Percentiles rank a stretch among this genome's conserved stretches.
phyloP scores from a whole-genome alignment of 2,888 invertebrate genomes.

The Nephrocerus scutellatus region DNA sequence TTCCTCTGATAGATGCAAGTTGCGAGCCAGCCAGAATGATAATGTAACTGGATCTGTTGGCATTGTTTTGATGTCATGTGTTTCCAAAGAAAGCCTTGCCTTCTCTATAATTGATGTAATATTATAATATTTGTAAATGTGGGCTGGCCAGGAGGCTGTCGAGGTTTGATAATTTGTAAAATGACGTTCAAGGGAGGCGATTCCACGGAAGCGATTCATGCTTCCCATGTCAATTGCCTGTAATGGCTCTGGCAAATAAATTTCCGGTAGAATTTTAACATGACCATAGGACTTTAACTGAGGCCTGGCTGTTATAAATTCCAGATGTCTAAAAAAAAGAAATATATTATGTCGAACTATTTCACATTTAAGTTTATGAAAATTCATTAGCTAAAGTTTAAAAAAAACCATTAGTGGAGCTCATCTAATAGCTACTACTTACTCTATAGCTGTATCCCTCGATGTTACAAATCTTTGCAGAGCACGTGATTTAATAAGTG shows the following conservation, averaged over 20 bases:
- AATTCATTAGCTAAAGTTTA: not conserved
- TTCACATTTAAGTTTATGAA: not conserved
- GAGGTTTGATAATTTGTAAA: slow-evolving; percentile 47
- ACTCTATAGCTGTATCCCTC: slow-evolving; percentile 37
- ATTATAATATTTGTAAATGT: slow-evolving; percentile 61
- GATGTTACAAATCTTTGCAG: slow-evolving; percentile 61
- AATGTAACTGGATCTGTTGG: slow-evolving; percentile 62
- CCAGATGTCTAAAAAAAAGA: slow-evolving; percentile 30
- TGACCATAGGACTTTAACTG: slow-evolving; percentile 51
- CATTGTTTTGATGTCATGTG: slow-evolving; percentile 49
- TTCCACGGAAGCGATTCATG: slow-evolving; percentile 47
- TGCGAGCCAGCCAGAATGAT: slow-evolving; percentile 75
- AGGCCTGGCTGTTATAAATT: slow-evolving; percentile 37
- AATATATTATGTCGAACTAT: not conserved
- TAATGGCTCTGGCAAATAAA: slow-evolving; percentile 53
- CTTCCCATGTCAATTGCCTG: slow-evolving; percentile 48
- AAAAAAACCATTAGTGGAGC: slow-evolving; percentile 4
- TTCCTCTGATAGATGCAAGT: slow-evolving; percentile 61
- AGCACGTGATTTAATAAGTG: slow-evolving; percentile 67
- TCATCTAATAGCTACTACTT: slow-evolving; percentile 5
- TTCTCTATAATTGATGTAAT: slow-evolving; percentile 46
- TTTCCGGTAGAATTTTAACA: slow-evolving; percentile 64
- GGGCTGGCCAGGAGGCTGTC: slow-evolving; percentile 59
- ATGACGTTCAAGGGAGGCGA: slow-evolving; percentile 39
- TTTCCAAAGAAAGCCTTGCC: slow-evolving; percentile 38